Base-by-base conservation (phyloP, 1,140 invertebrate species). In the Drosophila sechellia region DNA sequence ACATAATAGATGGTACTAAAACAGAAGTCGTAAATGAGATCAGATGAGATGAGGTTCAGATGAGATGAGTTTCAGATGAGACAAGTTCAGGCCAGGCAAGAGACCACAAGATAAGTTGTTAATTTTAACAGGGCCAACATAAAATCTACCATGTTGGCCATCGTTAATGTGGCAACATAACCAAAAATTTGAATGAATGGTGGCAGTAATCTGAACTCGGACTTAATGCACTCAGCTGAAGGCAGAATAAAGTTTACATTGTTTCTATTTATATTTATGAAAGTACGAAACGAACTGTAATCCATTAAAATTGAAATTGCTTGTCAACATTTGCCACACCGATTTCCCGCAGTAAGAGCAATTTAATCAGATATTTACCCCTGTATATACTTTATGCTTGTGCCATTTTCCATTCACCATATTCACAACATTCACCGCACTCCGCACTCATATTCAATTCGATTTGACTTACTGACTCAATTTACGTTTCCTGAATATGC, bases 391-490 rank as follows among this genome's bases (percentile, higher is more conserved):
- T 22, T 59, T 59, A 59, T 65, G 17, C 37, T 31, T 48, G 37
- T 69, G 34, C 48, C 48, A 68, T 68, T 11, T 27, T 40, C 0
- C 22, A 35, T 52, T 43, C 45, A 50, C 11, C 37, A 22, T 22
- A 22, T 22, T 22, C 20, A 22, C 20, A 22, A 42, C 10, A 39
- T 25, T 31, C 5, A 13, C 43, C 42, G 13, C 12, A 27, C n/a
- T 35, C 20, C 31, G 5, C 11, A 27, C n/a, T 37, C 27, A 34
- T 64, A 46, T 77, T 46, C 27, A 75, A 72, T 76, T 87, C 43
- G 59, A 86, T 76, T 85, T 90, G 80, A 75, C 87, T 84, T 70
- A 81, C 81, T 90, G 77, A 84, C 83, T 90, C 89, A 90, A 83
- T 90, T 84, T 87, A 72, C 74, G 43, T 57, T 56, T 77, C 56